Base-by-base conservation (phyloP, 2,888 invertebrate species). In the Pyrrhia umbra region DNA sequence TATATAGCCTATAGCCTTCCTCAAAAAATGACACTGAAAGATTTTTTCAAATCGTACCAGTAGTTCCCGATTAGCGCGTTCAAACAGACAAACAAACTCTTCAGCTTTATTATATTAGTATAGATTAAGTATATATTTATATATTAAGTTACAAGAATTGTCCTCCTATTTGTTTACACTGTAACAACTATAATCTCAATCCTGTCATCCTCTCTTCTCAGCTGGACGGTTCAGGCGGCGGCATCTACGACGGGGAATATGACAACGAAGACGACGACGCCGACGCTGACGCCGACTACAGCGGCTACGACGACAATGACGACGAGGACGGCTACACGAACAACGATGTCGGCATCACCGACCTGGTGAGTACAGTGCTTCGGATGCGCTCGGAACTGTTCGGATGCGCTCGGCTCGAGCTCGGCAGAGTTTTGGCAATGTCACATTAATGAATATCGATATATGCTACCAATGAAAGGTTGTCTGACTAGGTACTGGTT, bases 181-280 rank as follows among this genome's bases (percentile, higher is more conserved):
- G n/a, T n/a, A n/a, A n/a, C n/a, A n/a, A 9, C n/a, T 37, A 0
- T 23, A 2, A 3, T 6, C 10, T 34, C 2, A 20, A 39, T 30
- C 10, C 74, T 88, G 88, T 85, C 85, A 15, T 84, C 50, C 81
- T 16, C 42, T 62, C 80, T 21, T 45, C 83, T 6, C 69, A 71
- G 13, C 88, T 90, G 56, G 91, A 90, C 15, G 93, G 92, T 0
- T 93, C 94, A 0, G 94, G 92, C 56, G 85, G 76, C 30, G 68
- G 86, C 81, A 51, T 90, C 47, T 94, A 93, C 73, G 92, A 93
- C 77, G 92, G 90, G 8, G 95, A 95, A 15, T 95, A 92, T 47
- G 92, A 91, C 70, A 87, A 79, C 56, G 94, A 92, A 6, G 95
- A 95, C 20, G 95, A 90, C 6, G 92, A 88, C 45, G 71, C 37